A percentile compares a stretch with the other conserved stretches of the same genome.
Conservation (phyloP, 2,888 invertebrate species). For the Apoderus coryli region DNA sequence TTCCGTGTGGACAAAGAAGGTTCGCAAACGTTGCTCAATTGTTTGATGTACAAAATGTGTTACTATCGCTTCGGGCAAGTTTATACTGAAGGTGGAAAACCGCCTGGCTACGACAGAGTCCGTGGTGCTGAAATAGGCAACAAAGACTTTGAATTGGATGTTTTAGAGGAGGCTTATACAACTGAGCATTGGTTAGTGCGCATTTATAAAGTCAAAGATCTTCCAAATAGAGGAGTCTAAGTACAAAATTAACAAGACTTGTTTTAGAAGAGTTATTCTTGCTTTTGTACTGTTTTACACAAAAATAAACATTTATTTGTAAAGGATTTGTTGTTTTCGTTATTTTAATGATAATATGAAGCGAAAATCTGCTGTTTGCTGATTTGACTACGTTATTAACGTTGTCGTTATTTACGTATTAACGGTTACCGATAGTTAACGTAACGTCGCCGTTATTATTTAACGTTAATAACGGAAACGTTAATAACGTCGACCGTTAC, state of each 20-base stretch:
- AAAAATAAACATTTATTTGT: background rate
- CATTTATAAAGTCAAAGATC: conserved; percentile 93
- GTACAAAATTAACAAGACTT: conserved; percentile 5
- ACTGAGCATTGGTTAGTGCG: conserved; percentile 99
- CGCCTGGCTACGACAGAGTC: conserved; percentile 92
- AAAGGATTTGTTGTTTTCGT: conserved; percentile 1
- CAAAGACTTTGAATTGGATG: conserved; percentile 94
- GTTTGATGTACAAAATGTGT: conserved; percentile 99
- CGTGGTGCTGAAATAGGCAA: conserved; percentile 96
- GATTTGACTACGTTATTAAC: too few species aligned
- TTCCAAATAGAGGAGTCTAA: conserved; percentile 76
- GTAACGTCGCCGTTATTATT: too few species aligned
- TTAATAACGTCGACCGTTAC: too few species aligned
- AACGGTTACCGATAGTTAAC: too few species aligned
- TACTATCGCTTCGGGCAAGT: conserved; percentile 96
- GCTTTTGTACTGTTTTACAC: background rate
- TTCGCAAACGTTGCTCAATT: conserved; percentile 81
- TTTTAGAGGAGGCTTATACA: conserved; percentile 98
- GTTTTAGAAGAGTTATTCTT: conserved; percentile 9
- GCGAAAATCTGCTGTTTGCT: too few species aligned
- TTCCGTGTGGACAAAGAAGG: conserved; percentile 94
- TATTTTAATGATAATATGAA: too few species aligned
- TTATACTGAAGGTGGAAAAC: conserved; percentile 90
- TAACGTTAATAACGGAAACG: too few species aligned
- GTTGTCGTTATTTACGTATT: too few species aligned